Base-by-base conservation (phyloP, 2,797 vertebrate genomes). In the Carcharodon carcharias region DNA sequence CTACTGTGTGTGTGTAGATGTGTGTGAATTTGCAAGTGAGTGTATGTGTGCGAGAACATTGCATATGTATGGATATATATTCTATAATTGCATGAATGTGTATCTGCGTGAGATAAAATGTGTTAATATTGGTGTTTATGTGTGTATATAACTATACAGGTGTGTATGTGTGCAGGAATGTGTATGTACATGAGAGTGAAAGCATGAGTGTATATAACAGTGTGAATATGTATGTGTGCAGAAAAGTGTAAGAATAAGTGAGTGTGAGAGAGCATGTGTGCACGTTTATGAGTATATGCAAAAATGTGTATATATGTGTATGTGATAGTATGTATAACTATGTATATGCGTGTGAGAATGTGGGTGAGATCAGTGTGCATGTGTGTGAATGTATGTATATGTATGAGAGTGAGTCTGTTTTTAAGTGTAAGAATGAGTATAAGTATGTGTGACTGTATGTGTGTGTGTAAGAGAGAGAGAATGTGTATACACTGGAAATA, bases 381-480 rank as follows among this genome's bases (percentile, higher is more conserved):
- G 3, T 21, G 40, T 85, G 40, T 85, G 4, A 21, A 12, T 63
- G 12, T 40, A 8, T 73, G 18, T 35, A 87, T 87, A 85, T 69
- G 95, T 93, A 95, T 96, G 96, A 96, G 96, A 96, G 96, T 73
- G 50, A 61, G 93, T 96, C 45, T 50, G 96, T 40, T 58, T 82
- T 54, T 26, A 56, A 95, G 35, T 98, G 97, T 96, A 21, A 40
- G 26, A 9, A 26, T 77, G 35, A 7, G n/a, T 58, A 45, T 67
- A 65, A 23, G 9, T 77, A 9, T 77, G 11, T 80, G 0, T 82
- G 4, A 8, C 4, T 82, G 40, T 1, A 4, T 50, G 80, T 7
- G 40, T 14, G 4, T 45, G 77, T 18, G 4, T 89, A 1, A 50
- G 45, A 50, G 45, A 50, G 45, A 50, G 45, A 50, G 45, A 50